phyloP scores from a whole-genome alignment of 2,113 vertebrate species.

The Anoplopoma fimbria region DNA sequence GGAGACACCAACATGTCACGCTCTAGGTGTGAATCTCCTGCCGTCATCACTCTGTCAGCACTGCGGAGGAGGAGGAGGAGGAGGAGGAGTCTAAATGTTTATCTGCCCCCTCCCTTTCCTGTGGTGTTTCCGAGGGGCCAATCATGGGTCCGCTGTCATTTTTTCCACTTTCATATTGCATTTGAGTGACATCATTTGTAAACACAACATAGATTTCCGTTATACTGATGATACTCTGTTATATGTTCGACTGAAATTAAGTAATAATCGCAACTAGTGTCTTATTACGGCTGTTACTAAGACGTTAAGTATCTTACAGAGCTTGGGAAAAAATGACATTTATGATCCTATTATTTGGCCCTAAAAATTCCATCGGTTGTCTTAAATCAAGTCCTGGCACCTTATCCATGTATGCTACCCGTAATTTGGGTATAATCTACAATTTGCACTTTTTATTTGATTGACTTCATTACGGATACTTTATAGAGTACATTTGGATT shows the following conservation, averaged over 20 bases:
- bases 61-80: neutral
- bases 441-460: neutral
- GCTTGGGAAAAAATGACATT: neutral
- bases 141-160: neutral
- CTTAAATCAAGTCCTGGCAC: neutral
- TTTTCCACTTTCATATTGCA: neutral
- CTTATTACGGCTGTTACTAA: neutral
- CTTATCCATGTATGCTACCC: neutral
- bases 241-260: too few species aligned
- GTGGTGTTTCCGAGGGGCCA: neutral
- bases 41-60: neutral
- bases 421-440: neutral
- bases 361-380: neutral
- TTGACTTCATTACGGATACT: neutral
- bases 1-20: slow-evolving; percentile 13
- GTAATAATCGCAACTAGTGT: too few species aligned
- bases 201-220: too few species aligned
- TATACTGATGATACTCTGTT: too few species aligned
- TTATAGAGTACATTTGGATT: neutral
- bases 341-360: neutral
- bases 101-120: neutral
- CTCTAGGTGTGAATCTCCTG: slow-evolving; percentile 8
- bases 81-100: neutral
- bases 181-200: neutral
- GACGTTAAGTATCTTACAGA: neutral